phyloP scores from a whole-genome alignment of 2,113 vertebrate species.

The Rissa tridactyla region DNA sequence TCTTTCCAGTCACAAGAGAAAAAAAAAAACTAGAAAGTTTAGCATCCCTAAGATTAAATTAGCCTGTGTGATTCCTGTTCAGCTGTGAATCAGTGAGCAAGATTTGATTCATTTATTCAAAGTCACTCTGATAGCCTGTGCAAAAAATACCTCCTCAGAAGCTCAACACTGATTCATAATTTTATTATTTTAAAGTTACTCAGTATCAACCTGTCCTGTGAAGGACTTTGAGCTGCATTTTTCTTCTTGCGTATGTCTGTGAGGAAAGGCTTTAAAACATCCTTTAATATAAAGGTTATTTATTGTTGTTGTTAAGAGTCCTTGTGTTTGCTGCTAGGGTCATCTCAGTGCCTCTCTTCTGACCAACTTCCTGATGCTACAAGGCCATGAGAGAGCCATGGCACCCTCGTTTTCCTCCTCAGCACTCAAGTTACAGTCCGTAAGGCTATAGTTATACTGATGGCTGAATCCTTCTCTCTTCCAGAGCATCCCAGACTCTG shows the following conservation, averaged over 20 bases:
- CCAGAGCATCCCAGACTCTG: slow-evolving; percentile 57
- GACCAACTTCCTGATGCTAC: background rate
- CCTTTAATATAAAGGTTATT: background rate
- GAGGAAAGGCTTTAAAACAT: background rate
- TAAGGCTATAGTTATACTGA: background rate
- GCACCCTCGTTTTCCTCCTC: background rate
- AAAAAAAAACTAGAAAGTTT: background rate
- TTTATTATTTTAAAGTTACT: background rate
- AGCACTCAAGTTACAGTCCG: rapidly evolving
- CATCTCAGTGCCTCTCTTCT: background rate
- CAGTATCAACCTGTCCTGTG: background rate
- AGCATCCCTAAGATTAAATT: background rate
- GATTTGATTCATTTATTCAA: background rate
- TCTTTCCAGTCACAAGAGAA: background rate
- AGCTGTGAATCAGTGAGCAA: background rate
- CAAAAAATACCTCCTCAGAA: background rate
- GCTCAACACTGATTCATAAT: background rate
- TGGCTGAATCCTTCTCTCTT: slow-evolving; percentile 9
- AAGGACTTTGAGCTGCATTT: background rate
- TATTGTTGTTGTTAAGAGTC: background rate
- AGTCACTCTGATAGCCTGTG: background rate
- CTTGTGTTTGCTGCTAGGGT: background rate
- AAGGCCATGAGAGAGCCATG: background rate
- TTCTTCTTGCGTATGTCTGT: background rate
- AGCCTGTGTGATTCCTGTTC: background rate